Evolutionary conservation across 2,113 vertebrate species (phyloP).

Genomic region (Sturnus vulgaris): DNA sequence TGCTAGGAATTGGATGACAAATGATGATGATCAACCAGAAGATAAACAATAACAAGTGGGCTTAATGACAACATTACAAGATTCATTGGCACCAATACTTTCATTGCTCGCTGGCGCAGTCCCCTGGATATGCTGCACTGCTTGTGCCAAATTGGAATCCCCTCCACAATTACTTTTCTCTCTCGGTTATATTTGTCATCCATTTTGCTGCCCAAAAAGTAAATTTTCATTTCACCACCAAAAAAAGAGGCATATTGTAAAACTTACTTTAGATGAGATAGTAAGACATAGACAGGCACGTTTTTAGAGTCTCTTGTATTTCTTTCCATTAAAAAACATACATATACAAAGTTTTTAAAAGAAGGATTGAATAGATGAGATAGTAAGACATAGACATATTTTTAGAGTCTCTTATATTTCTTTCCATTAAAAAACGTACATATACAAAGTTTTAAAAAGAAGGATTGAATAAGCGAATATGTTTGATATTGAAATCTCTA

Average conservation of each 20-base stretch:
- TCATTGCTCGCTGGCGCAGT: neutral
- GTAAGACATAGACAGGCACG: neutral
- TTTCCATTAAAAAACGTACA: neutral
- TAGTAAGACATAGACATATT: neutral
- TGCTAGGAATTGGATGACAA: neutral
- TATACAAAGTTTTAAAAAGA: neutral
- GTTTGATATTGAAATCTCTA: neutral
- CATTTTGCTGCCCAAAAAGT: neutral
- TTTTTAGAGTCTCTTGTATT: neutral
- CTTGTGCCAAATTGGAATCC: neutral
- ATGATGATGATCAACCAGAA: conserved; percentile 8
- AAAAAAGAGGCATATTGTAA: neutral
- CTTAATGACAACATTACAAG: neutral
- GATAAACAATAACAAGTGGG: conserved; percentile 1
- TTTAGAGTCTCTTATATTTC: neutral
- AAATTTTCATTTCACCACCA: neutral
- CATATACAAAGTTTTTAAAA: neutral
- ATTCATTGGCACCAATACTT: neutral
- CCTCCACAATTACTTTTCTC: neutral
- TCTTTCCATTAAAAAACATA: neutral
- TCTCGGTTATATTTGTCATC: neutral
- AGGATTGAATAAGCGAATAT: neutral
- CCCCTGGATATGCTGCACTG: neutral
- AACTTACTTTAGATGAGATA: neutral
- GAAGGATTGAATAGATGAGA: neutral